phyloP scores from a whole-genome alignment of 2,113 vertebrate species.

The Petrocephalus zakoni region DNA sequence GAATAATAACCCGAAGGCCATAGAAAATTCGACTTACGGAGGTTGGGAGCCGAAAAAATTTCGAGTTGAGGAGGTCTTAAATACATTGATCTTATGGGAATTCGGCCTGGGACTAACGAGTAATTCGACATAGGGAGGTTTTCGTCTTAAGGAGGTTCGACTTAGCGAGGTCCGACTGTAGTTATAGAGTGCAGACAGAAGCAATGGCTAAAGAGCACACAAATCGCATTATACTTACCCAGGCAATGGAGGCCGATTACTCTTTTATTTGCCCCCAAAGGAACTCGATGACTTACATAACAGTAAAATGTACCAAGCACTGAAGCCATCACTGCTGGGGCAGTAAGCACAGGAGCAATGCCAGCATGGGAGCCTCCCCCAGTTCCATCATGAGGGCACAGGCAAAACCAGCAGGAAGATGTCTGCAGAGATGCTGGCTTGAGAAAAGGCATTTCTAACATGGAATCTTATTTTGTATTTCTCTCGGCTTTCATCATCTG shows the following conservation, averaged over 20 bases:
- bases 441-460: background rate
- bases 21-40: too few species aligned
- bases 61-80: too few species aligned
- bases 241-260: background rate
- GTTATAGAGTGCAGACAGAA: too few species aligned
- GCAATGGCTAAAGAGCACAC: background rate
- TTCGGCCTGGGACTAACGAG: too few species aligned
- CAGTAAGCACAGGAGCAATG: background rate
- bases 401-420: background rate
- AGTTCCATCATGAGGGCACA: background rate
- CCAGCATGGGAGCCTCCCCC: too few species aligned
- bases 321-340: background rate
- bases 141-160: too few species aligned
- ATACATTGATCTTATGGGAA: too few species aligned
- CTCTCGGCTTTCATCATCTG: background rate
- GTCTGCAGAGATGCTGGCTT: background rate
- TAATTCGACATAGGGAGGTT: too few species aligned
- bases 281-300: background rate
- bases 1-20: too few species aligned
- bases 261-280: background rate
- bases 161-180: too few species aligned
- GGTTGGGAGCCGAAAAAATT: too few species aligned
- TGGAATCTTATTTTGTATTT: background rate
- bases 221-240: background rate
- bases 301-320: background rate